These are phyloP conservation scores for Nesometra sesokonis DNA, from an alignment of 35 echinoderm and acorn worm genomes.

Conservation along the genomic window DNA sequence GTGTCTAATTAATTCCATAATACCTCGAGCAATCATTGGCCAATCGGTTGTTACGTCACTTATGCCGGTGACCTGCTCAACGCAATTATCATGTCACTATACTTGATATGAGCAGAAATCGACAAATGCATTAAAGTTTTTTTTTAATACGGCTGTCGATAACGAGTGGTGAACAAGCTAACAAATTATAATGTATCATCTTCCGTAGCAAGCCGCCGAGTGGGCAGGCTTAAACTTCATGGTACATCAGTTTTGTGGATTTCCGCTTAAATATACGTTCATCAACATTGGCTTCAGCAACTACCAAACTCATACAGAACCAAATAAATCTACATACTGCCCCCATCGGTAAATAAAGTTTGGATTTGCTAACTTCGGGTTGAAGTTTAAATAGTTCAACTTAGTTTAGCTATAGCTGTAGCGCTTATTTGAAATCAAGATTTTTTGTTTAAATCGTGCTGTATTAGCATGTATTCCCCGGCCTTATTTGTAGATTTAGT, in stretches of 20 bases:
- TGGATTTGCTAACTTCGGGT: too few relatives aligned
- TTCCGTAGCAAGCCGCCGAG: not conserved
- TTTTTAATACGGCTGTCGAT: not conserved
- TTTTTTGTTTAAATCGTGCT: too few relatives aligned
- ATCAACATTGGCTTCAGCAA: not conserved
- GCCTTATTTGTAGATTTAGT: too few relatives aligned
- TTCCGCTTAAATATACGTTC: not conserved
- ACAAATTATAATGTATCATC: not conserved
- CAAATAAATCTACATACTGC: not conserved
- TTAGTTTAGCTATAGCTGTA: too few relatives aligned
- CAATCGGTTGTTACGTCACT: not conserved
- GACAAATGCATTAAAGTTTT: not conserved
- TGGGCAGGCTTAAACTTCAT: not conserved
- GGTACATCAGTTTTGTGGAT: not conserved
- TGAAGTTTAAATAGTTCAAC: too few relatives aligned
- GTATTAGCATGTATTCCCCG: too few relatives aligned
- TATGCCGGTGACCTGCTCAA: not conserved
- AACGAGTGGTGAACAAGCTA: not conserved
- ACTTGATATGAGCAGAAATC: not conserved
- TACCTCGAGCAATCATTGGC: not conserved
- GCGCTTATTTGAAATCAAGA: too few relatives aligned
- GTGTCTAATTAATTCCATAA: not conserved
- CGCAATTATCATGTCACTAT: not conserved
- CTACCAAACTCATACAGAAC: not conserved
- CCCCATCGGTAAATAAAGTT: not conserved